A percentile compares a stretch with the other conserved stretches of the same genome.
Conservation (phyloP, 2,888 invertebrate genomes). For the Chalcosyrphus nemorum region DNA sequence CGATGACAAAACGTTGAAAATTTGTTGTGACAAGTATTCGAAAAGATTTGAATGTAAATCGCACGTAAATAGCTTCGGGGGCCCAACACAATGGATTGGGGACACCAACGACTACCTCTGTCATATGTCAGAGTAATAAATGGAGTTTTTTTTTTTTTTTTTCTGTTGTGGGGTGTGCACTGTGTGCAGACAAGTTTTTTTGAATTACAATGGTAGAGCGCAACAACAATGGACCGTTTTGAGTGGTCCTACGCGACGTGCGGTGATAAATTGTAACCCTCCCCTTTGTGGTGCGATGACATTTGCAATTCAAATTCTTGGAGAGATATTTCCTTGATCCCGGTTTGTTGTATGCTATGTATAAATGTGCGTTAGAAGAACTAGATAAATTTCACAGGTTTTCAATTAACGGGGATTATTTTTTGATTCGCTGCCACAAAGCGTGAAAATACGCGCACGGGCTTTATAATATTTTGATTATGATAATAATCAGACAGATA, state of each 20-base stretch:
- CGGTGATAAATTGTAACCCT: constrained; percentile 41
- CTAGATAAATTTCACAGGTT: constrained; percentile 64
- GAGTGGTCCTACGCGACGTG: constrained; percentile 32
- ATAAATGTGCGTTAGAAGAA: constrained; percentile 44
- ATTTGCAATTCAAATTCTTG: constrained; percentile 68
- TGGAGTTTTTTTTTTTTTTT: no score
- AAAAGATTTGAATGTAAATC: constrained; percentile 63
- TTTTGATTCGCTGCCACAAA: constrained; percentile 63
- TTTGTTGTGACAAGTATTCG: constrained; percentile 61
- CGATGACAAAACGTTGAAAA: constrained; percentile 61
- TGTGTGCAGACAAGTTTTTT: constrained; percentile 11
- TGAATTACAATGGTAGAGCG: background rate
- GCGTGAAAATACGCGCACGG: constrained; percentile 67
- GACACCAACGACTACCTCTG: constrained; percentile 14
- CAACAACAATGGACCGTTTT: constrained; percentile 18
- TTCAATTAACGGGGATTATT: constrained; percentile 67
- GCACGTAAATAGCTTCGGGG: constrained; percentile 17
- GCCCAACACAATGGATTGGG: constrained; percentile 40
- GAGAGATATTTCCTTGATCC: constrained; percentile 32
- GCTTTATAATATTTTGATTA: constrained; percentile 62
- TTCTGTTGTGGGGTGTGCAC: background rate
- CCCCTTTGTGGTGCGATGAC: constrained; percentile 48
- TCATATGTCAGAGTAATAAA: constrained; percentile 35
- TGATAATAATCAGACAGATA: constrained; percentile 47
- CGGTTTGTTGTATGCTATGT: no score